phyloP scores from a whole-genome alignment of 1,140 invertebrate genomes.

The Nylanderia fulva region DNA sequence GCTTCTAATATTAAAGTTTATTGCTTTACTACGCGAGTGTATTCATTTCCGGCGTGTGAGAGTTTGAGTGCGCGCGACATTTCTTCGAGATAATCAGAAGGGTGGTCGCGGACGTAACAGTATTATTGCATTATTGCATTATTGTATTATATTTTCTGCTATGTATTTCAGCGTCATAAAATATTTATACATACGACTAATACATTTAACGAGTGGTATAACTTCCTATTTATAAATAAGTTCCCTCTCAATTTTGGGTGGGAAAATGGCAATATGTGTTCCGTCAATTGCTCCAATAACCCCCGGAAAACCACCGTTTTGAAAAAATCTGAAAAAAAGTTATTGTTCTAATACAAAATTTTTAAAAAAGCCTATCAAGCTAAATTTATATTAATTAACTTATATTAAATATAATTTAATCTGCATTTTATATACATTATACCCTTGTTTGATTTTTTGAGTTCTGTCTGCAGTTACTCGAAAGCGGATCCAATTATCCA shows the following conservation, averaged over 20 bases:
- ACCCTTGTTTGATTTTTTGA: constrained; percentile 2
- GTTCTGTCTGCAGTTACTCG: not conserved
- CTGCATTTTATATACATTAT: not conserved
- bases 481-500: constrained; percentile 8
- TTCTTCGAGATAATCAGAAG: too few relatives aligned
- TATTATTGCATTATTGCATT: too few relatives aligned
- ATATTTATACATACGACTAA: not conserved
- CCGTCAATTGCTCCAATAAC: not conserved
- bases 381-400: too few relatives aligned
- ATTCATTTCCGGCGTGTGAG: too few relatives aligned
- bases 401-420: too few relatives aligned
- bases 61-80: too few relatives aligned
- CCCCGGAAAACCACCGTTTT: not conserved
- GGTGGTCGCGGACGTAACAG: too few relatives aligned
- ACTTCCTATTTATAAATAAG: too few relatives aligned
- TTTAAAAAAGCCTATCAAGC: too few relatives aligned
- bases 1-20: too few relatives aligned
- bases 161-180: not conserved
- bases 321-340: constrained; percentile 1
- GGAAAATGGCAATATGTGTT: not conserved
- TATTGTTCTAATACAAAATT: not conserved
- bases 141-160: not conserved
- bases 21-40: too few relatives aligned
- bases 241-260: not conserved
- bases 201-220: too few relatives aligned